Evolutionary conservation across 1,140 invertebrate genomes (phyloP), one percentile per base, ranked within the genome.

Genomic region (Leptinotarsa lineolata): DNA sequence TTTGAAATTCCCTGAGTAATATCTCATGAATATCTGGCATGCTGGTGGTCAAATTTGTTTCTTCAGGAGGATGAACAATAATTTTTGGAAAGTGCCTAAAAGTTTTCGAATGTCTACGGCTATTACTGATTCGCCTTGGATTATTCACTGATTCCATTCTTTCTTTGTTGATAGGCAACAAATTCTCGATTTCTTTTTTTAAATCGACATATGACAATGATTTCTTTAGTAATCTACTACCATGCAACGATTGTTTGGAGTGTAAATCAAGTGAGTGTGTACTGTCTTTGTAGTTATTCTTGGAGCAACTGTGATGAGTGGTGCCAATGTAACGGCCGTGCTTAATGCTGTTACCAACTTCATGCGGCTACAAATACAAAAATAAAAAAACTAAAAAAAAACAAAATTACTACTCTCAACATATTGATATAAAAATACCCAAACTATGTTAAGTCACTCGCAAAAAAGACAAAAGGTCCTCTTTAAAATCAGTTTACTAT

Each of bases 311-410:
- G 58, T 69, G 73, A 66, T 45, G 75, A 79, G 80, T 78, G 76
- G 76, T 81, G 79, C 81, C 79, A 80, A 78, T 74, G 63, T 60
- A 48, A 71, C 66, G 60, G 45, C 72, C 44, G 73, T 65, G 60
- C 59, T 61, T 63, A 63, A 39, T 61, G 69, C 70, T 72, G 75
- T 72, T 72, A 76, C 73, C 72, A 69, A 78, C 77, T 68, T 75
- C 80, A 81, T 79, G 79, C 78, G 67, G 79, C 81, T 82, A 82
- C 76, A 81, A 82, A 74, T 74, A 78, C 79, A 80, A 79, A 78
- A 74, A 76, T 58, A 54, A 73, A 77, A 78, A 78, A 72, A 68
- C 70, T 70, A 72, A 72, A 72, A 74, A 78, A 39, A 54, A 54
- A 54, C 48, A 54, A 54, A 54, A 54, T 54, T 61, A 70, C 63